Base-by-base conservation (phyloP, 2,113 vertebrate genomes). In the Mionectes macconnelli region DNA sequence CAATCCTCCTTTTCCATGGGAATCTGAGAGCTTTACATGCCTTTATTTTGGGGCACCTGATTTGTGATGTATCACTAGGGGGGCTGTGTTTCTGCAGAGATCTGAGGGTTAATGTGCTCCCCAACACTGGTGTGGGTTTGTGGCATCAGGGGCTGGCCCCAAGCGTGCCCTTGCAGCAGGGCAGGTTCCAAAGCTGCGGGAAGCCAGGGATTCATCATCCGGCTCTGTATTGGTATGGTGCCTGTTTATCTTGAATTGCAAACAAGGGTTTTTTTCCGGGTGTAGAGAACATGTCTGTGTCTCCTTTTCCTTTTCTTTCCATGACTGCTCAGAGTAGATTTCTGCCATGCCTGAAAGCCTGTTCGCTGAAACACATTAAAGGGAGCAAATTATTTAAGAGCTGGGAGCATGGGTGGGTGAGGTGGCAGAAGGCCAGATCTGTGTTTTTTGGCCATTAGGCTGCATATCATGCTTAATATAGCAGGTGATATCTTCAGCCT, bases 51-150 rank as follows among this genome's bases (percentile, higher is more conserved):
- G 14, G 21, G 24, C 0, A 0, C 11, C 14, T 3, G 1, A 0
- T 15, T 74, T 33, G 33, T 55, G 59, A 30, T 21, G 5, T 9
- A 0, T 30, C 18, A 0, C 0, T 1, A 40, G 21, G 37, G 27
- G 31, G 53, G 13, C 39, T 70, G 35, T 22, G 40, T 49, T 79
- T 45, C 67, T 56, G 33, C 35, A 60, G 68, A 39, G 13, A 4
- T 57, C 73, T 30, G 57, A 67, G 64, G n/a, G 35, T 44, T 63
- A 3, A 23, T 0, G 3, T 22, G 47, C 12, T 75, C 30, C 52
- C 35, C 30, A 18, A 0, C 1, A 1, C 0, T 9, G 19, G 27
- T 0, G 0, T 16, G 79, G 72, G 10, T 44, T 83, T 68, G 70
- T 33, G 28, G 25, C 57, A 52, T 14, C 30, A 53, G 35, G 39